Percentiles rank a stretch among this genome's conserved stretches.
Conservation (phyloP, 2,113 vertebrate species). For the Thomomys bottae region DNA sequence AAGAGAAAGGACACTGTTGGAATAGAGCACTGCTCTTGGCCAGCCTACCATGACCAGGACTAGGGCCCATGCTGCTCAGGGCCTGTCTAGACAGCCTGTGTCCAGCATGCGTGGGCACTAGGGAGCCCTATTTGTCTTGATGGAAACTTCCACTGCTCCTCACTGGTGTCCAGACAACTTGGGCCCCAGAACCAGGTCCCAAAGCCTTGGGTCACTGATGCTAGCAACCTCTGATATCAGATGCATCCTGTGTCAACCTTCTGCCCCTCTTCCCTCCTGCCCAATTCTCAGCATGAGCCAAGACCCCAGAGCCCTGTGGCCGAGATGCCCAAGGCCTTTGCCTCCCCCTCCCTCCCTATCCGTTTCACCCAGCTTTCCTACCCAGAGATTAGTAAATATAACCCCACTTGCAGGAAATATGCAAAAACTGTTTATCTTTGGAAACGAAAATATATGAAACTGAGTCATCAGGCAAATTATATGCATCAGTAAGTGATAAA, state of each 20-base stretch:
- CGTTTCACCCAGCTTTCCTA: conserved; percentile 9
- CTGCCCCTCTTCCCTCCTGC: not conserved
- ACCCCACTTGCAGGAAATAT: conserved; percentile 68
- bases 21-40: accelerated
- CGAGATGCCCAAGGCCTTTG: not conserved
- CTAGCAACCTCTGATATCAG: not conserved
- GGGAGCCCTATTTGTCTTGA: not conserved
- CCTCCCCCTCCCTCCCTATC: not conserved
- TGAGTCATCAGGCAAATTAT: conserved; percentile 78
- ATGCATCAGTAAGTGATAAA: conserved; percentile 68
- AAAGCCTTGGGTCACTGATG: accelerated
- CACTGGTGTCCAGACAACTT: accelerated
- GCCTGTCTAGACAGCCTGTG: too few species aligned
- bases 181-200: not conserved
- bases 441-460: conserved; percentile 75
- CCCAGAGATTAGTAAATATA: conserved; percentile 65
- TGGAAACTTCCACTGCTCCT: too few species aligned
- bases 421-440: conserved; percentile 77
- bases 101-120: not conserved
- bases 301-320: not conserved
- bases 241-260: accelerated
- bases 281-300: accelerated
- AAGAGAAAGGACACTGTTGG: not conserved
- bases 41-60: not conserved
- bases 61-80: accelerated